Evolutionary conservation across 2,113 vertebrate species (phyloP).

Genomic region (Bombycilla garrulus): DNA sequence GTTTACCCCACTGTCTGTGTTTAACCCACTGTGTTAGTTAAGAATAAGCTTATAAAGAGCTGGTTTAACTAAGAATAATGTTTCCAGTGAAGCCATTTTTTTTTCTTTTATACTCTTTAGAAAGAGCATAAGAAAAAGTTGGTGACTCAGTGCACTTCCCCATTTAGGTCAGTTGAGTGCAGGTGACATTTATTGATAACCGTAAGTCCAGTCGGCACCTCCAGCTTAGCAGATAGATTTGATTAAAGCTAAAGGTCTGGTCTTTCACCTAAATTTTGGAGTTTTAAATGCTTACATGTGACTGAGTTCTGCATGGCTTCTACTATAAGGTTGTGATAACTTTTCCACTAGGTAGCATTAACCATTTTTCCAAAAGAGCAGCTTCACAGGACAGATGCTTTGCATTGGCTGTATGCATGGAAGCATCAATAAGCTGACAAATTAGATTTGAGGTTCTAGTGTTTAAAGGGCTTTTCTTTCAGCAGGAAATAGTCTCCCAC

Average conservation of each 20-base stretch:
- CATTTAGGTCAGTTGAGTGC: neutral
- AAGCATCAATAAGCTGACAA: constrained; percentile 24
- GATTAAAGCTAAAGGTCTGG: neutral
- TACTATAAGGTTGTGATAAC: neutral
- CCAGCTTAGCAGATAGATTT: neutral
- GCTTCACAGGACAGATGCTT: neutral
- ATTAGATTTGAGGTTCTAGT: constrained; percentile 26
- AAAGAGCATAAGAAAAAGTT: neutral
- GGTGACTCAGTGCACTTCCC: neutral
- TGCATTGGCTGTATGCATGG: neutral
- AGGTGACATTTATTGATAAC: neutral
- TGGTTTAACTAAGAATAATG: neutral
- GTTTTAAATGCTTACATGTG: neutral
- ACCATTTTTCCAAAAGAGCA: neutral
- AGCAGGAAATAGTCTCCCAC: constrained; percentile 50
- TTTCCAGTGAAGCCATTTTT: neutral
- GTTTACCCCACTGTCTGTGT: neutral
- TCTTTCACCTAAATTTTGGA: neutral
- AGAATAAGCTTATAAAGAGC: neutral
- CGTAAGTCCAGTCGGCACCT: accelerated
- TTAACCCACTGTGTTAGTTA: neutral
- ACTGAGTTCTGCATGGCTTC: neutral
- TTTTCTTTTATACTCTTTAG: neutral
- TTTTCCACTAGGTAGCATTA: neutral
- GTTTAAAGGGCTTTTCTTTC: constrained; percentile 56